These are phyloP conservation scores for Platichthys flesus DNA, from an alignment of 2,113 vertebrate species.

Conservation along the genomic window DNA sequence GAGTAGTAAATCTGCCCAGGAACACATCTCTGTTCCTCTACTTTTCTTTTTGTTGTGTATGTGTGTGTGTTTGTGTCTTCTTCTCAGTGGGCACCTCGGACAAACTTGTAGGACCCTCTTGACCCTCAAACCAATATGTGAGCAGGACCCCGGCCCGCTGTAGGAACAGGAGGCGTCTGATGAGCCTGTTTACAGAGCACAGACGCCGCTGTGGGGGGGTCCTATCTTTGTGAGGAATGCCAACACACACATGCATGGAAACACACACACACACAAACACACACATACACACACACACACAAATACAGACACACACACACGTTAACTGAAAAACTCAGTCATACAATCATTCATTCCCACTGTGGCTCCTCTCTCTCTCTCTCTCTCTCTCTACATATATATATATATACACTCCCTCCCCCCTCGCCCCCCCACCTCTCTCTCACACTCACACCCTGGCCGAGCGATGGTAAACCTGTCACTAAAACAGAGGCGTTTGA, in stretches of 20 bases:
- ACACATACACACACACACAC: neutral
- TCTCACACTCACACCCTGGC: slow-evolving; percentile 1
- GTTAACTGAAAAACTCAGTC: slow-evolving; percentile 9
- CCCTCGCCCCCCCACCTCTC: slow-evolving; percentile 22
- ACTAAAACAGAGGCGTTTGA: slow-evolving; percentile 70
- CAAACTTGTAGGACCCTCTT: slow-evolving; percentile 59
- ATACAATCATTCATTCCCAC: slow-evolving; percentile 21
- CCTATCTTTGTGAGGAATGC: slow-evolving; percentile 55
- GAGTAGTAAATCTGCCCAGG: slow-evolving; percentile 76
- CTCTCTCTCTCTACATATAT: slow-evolving; percentile 19
- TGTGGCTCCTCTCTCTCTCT: slow-evolving; percentile 34
- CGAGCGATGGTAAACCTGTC: slow-evolving; percentile 63
- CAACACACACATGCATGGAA: neutral
- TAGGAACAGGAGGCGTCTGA: slow-evolving; percentile 48
- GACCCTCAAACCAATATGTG: slow-evolving; percentile 64
- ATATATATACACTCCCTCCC: slow-evolving; percentile 1
- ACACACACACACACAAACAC: neutral
- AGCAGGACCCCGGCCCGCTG: slow-evolving; percentile 56
- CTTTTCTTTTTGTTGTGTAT: neutral
- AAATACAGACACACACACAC: neutral
- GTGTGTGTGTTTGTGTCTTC: neutral
- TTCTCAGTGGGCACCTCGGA: slow-evolving; percentile 49
- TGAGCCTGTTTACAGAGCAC: slow-evolving; percentile 66
- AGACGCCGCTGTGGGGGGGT: slow-evolving; percentile 58
- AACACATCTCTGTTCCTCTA: slow-evolving; percentile 39